Evolutionary conservation across 2,888 invertebrate genomes (phyloP), one percentile per base, ranked within the genome.

Genomic region (Dinocampus coccinellae): DNA sequence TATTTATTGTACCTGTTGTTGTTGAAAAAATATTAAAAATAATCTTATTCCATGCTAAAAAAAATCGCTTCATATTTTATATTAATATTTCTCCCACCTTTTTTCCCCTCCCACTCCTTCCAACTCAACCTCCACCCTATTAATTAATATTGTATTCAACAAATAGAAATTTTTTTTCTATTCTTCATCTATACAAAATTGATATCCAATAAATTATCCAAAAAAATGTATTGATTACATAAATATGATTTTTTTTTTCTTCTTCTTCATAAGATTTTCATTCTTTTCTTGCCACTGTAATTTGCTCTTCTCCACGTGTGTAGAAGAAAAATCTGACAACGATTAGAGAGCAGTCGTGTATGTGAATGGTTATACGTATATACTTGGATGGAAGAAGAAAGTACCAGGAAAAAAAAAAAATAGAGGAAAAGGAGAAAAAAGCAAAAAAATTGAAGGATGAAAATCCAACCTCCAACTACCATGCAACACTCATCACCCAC

Each of bases 1-100:
- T 84, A 81, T 85, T 76, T 84, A 83, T 79, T 85, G 85, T 85
- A 85, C 85, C 85, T 85, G 85, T 85, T 85, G 83, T 85, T 85
- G 85, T 85, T 85, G 84, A 85, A 80, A 80, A 83, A 81, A 83
- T 74, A 76, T 84, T 84, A 85, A 84, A 84, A 84, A 82, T 81
- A 85, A 79, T 85, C 84, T 85, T 85, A 85, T 84, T 84, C 85
- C 84, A 85, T 79, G 84, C 83, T 85, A 83, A 47, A 47, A n/a
- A n/a, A 81, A 7, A 61, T 69, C 75, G 80, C 80, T 83, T 81
- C 75, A 73, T 73, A 53, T 71, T 55, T 62, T 69, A 65, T 58
- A 47, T 16, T 73, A 72, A 78, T 78, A 77, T 79, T 39, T 52
- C 42, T 61, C 69, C 66, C 2, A 67, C 64, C 63, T 55, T 60